phyloP scores from a whole-genome alignment of 1,140 invertebrate species.

The Caenorhabditis tropicalis region DNA sequence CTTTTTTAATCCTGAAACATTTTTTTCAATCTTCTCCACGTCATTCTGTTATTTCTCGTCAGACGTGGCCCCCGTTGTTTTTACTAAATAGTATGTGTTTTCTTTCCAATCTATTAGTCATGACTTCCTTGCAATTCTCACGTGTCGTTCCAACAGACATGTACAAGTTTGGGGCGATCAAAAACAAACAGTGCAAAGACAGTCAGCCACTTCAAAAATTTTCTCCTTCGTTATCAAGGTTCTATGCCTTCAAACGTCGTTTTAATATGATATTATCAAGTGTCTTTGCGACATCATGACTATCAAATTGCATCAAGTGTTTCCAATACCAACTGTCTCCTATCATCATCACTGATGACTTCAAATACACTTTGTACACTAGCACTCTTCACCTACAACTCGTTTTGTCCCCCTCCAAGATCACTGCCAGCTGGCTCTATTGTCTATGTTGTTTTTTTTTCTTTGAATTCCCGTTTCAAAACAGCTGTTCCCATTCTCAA shows the following conservation, averaged over 20 bases:
- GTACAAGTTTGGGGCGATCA: conserved; percentile 16
- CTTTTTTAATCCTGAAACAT: too few species aligned
- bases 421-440: neutral
- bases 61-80: neutral
- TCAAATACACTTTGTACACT: neutral
- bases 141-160: conserved; percentile 24
- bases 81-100: neutral
- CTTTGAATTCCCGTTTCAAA: neutral
- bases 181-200: conserved; percentile 41
- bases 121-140: conserved; percentile 39
- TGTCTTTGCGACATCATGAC: conserved; percentile 7
- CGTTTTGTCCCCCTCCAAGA: neutral
- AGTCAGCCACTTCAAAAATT: neutral
- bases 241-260: neutral
- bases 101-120: conserved; percentile 1
- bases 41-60: neutral
- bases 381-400: neutral
- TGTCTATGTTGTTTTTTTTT: conserved; percentile 1
- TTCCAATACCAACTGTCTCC: conserved; percentile 11
- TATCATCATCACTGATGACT: neutral
- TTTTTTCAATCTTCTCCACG: neutral
- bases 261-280: conserved; percentile 31
- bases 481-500: neutral
- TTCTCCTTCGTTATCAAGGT: conserved; percentile 33
- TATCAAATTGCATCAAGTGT: conserved; percentile 34